These are phyloP conservation scores for Australoheros scitulus DNA, from an alignment of 2,113 vertebrate species.

Conservation along the genomic window DNA sequence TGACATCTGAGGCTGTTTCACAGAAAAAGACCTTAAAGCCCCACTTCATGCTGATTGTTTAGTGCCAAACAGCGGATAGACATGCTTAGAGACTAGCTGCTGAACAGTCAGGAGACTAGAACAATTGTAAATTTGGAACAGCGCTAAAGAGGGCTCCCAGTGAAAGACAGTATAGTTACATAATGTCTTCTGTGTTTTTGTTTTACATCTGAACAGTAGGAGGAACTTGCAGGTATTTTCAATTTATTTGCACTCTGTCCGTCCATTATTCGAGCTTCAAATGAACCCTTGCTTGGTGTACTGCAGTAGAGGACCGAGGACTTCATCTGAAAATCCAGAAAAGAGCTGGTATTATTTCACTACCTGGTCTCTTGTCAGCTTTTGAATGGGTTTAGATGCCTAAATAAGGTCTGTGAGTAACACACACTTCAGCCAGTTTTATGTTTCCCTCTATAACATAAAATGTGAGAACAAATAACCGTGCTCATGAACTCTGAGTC, in stretches of 20 bases:
- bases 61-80: background rate
- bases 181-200: background rate
- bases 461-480: background rate
- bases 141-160: background rate
- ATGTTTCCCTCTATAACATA: background rate
- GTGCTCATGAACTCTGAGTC: background rate
- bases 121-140: background rate
- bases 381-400: background rate
- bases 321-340: no score
- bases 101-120: background rate
- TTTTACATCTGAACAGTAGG: background rate
- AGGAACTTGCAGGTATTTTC: background rate
- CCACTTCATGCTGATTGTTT: background rate
- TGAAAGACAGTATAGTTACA: background rate
- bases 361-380: background rate
- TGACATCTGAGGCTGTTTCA: background rate
- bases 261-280: background rate
- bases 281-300: background rate
- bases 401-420: background rate
- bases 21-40: background rate
- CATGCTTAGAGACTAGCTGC: no score
- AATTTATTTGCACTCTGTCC: background rate
- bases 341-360: fast-evolving
- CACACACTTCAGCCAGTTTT: no score
- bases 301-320: background rate